Conservation (phyloP, 1,140 invertebrate genomes). For the Meloidogyne floridensis region DNA sequence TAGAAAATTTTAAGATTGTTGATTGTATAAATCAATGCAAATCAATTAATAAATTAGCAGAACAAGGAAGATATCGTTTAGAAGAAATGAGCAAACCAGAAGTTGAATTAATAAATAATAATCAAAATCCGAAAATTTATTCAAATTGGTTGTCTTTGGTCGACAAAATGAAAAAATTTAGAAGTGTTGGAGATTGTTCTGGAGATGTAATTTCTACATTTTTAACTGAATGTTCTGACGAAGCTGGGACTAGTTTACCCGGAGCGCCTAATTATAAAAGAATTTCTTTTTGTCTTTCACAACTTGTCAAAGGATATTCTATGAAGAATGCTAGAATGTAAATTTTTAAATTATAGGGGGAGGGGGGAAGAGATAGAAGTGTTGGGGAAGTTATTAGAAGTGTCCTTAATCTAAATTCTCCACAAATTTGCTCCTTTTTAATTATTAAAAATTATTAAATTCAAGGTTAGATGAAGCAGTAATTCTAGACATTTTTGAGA, state of each 20-base stretch:
- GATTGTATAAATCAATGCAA: slow-evolving; percentile 24
- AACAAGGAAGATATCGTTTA: slow-evolving; percentile 9
- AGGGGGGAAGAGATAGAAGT: no score
- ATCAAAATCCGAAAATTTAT: not conserved
- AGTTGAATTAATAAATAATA: not conserved
- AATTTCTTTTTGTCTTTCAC: slow-evolving; percentile 22
- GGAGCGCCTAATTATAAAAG: slow-evolving; percentile 30
- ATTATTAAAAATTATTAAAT: slow-evolving; percentile 6
- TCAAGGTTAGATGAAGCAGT: slow-evolving; percentile 35
- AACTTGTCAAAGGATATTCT: slow-evolving; percentile 17
- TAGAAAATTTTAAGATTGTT: slow-evolving; percentile 7
- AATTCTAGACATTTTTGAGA: slow-evolving; percentile 36
- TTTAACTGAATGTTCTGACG: not conserved
- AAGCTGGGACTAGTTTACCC: not conserved
- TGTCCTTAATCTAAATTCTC: no score
- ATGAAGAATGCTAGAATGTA: slow-evolving; percentile 30
- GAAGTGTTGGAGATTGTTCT: slow-evolving; percentile 5
- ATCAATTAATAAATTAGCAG: slow-evolving; percentile 15
- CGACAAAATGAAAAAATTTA: slow-evolving; percentile 11
- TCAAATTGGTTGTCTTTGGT: slow-evolving; percentile 20
- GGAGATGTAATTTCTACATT: not conserved
- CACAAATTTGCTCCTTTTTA: no score
- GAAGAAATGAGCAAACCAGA: not conserved
- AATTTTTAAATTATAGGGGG: not conserved
- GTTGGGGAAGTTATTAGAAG: no score